Evolutionary conservation across 2,113 vertebrate species (phyloP).

Genomic region (Corythaixoides concolor): DNA sequence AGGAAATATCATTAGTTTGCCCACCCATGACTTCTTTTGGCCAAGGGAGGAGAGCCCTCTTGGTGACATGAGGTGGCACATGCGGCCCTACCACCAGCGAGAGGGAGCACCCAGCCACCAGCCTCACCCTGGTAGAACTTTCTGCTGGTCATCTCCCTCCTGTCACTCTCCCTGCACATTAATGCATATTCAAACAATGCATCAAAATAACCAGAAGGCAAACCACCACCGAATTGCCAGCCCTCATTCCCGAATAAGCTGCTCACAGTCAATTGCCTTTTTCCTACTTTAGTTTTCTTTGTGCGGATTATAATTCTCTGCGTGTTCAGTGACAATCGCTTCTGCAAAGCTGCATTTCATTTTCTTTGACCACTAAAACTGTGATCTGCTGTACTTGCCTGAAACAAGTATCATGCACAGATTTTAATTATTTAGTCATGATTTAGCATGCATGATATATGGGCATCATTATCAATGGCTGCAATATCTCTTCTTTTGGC

Average conservation of each 20-base stretch:
- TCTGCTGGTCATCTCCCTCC: background rate
- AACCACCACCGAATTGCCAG: background rate
- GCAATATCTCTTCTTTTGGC: slow-evolving; percentile 85
- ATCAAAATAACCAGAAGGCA: slow-evolving; percentile 31
- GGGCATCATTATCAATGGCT: slow-evolving; percentile 77
- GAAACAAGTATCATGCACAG: slow-evolving; percentile 53
- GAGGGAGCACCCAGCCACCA: background rate
- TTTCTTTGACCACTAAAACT: slow-evolving; percentile 80
- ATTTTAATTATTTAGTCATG: slow-evolving; percentile 74
- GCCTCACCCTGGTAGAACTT: background rate
- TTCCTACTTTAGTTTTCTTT: slow-evolving; percentile 36
- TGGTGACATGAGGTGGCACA: background rate
- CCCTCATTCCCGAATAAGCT: background rate
- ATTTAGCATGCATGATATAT: slow-evolving; percentile 59
- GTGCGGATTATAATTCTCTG: background rate
- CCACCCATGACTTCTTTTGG: background rate
- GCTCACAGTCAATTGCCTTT: slow-evolving; percentile 2
- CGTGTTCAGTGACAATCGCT: slow-evolving; percentile 74
- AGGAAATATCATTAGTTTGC: background rate
- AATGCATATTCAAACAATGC: background rate
- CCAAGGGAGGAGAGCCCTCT: background rate
- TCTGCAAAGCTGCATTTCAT: slow-evolving; percentile 82
- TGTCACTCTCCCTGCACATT: background rate
- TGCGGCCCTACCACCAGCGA: background rate
- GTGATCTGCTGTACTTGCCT: slow-evolving; percentile 74